Base-by-base conservation (phyloP, 2,113 vertebrate species). In the Vombatus ursinus region DNA sequence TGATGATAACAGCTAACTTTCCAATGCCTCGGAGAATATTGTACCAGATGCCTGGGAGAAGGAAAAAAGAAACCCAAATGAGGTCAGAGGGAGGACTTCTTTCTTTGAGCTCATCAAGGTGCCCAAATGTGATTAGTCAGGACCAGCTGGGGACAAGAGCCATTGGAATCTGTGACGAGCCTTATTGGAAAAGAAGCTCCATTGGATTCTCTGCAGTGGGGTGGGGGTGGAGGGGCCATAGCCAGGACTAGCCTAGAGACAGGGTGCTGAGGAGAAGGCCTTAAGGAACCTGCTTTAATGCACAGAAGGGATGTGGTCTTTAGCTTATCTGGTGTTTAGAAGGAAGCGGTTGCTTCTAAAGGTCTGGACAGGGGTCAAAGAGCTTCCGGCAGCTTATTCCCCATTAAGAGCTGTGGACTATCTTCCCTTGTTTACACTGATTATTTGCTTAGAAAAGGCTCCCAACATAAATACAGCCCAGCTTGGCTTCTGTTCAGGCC, bases 1-100 rank as follows among this genome's bases (percentile, higher is more conserved):
- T 99, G 93, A 99, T 99, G 12, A 99, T 99, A 97, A 99, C 99
- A 0, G 99, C 99, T 16, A 99, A 99, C 96, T 99, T 99, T 96
- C 99, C 99, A 37, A 99, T 98, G 6, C 99, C 99, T 97, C 99
- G 98, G 96, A 99, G 98, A 90, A 99, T 99, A 95, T 99, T 99
- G 98, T 99, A 99, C 99, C 99, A 99, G 98, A 99, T 99, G 52
- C 99, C 99, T 99, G 96, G 52, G 98, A 91, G 96, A 96, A 52
- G 96, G 44, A 94, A 24, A 98, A 95, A 94, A 22, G 95, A 94
- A 16, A 0, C 12, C 31, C 61, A 16, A 4, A 16, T 37, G 93
- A 8, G 6, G 57, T 68, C 1, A 68, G 61, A 23, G n/a, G 8
- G n/a, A 84, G 68, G 68, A n/a, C n/a, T 2, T 19, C 68, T 44